phyloP scores from a whole-genome alignment of 2,888 invertebrate species.

The Macaria liturata region DNA sequence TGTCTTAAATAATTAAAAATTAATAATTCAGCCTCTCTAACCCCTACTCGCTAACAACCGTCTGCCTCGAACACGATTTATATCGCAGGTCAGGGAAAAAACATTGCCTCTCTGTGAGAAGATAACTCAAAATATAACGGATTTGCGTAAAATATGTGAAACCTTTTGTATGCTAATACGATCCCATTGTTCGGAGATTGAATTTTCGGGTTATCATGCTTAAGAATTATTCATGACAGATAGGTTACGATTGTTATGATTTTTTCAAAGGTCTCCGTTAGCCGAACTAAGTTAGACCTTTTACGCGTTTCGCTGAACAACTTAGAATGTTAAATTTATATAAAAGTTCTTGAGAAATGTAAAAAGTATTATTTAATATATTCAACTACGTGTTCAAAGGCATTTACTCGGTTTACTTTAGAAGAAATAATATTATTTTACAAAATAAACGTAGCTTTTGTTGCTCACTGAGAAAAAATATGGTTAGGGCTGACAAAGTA shows the following conservation, averaged over 20 bases:
- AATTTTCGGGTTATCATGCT: conserved; percentile 78
- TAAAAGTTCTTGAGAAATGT: conserved; percentile 2
- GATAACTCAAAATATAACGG: conserved; percentile 80
- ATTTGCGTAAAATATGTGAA: conserved; percentile 82
- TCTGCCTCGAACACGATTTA: conserved; percentile 62
- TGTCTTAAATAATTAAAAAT: conserved; percentile 42
- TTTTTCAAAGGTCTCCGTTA: conserved; percentile 46
- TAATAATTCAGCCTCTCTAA: conserved; percentile 49
- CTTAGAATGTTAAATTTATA: conserved; percentile 15
- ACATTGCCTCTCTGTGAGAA: conserved; percentile 70
- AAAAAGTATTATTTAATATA: too few species aligned
- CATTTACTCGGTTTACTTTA: too few species aligned
- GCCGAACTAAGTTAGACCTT: conserved; percentile 17
- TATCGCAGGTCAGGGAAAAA: conserved; percentile 68
- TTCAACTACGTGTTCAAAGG: too few species aligned
- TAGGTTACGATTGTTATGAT: conserved; percentile 64
- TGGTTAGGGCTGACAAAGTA: neutral
- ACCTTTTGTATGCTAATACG: conserved; percentile 83
- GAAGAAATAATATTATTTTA: too few species aligned
- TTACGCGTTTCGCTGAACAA: conserved; percentile 11
- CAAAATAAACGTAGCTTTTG: too few species aligned
- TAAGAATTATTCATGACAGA: conserved; percentile 79
- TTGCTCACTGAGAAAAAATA: too few species aligned
- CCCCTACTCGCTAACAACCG: conserved; percentile 48
- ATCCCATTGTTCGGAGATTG: conserved; percentile 82